phyloP scores from a whole-genome alignment of 1,140 invertebrate species.

The Drosophila auraria region DNA sequence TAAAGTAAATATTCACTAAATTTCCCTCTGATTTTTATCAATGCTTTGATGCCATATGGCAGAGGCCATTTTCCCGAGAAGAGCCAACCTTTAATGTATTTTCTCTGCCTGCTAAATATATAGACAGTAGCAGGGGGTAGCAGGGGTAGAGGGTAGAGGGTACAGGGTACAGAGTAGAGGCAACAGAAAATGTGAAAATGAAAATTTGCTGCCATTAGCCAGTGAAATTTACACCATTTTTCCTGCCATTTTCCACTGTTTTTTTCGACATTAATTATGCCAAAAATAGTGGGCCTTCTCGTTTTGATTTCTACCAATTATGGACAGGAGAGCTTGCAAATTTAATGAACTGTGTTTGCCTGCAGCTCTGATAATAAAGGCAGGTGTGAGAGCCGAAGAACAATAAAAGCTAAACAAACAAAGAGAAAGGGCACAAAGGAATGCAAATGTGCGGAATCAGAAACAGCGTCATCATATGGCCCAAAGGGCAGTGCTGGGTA shows the following conservation, averaged over 20 bases:
- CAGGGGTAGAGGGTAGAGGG: neutral
- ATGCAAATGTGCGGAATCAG: slow-evolving; percentile 62
- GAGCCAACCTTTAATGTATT: slow-evolving; percentile 9
- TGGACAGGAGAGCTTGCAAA: slow-evolving; percentile 27
- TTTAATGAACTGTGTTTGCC: slow-evolving; percentile 44
- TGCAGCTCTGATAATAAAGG: slow-evolving; percentile 16
- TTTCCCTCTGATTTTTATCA: neutral
- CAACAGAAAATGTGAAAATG: slow-evolving; percentile 14
- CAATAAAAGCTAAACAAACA: slow-evolving; percentile 27
- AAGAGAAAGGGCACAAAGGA: slow-evolving; percentile 38
- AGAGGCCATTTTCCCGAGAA: neutral
- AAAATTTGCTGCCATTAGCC: slow-evolving; percentile 63
- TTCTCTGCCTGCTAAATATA: slow-evolving; percentile 11
- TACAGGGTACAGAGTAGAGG: neutral
- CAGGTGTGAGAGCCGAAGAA: slow-evolving; percentile 24
- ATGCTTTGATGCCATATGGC: slow-evolving; percentile 7
- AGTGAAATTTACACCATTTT: slow-evolving; percentile 28
- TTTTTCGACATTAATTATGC: slow-evolving; percentile 7
- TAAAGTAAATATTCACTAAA: too few relatives aligned
- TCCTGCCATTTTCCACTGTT: neutral
- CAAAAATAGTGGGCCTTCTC: slow-evolving; percentile 14
- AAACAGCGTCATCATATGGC: slow-evolving; percentile 23
- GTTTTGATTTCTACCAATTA: slow-evolving; percentile 47
- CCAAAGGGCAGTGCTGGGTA: neutral
- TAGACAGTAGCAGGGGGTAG: neutral